Conservation (phyloP, 2,888 invertebrate species). For the Zonitis immaculata region DNA sequence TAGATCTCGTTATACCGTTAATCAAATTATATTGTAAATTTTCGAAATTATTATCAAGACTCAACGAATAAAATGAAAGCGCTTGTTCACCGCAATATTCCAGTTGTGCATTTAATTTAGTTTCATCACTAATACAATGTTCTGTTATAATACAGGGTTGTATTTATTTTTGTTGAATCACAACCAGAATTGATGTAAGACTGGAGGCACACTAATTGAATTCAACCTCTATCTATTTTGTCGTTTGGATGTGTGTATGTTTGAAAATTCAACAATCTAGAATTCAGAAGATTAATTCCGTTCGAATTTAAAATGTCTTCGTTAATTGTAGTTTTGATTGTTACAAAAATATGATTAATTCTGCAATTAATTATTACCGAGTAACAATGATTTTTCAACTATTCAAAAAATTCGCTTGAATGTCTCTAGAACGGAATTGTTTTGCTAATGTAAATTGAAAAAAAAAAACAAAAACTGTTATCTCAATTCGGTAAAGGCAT, state of each 20-base stretch:
- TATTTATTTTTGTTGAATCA: conserved; percentile 16
- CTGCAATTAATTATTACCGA: too few relatives aligned
- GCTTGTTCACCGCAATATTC: too few relatives aligned
- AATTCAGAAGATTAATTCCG: neutral
- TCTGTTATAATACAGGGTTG: conserved; percentile 19
- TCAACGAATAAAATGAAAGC: neutral
- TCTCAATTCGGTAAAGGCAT: too few relatives aligned
- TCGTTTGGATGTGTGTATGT: neutral
- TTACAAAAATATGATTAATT: neutral
- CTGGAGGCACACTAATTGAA: conserved; percentile 19
- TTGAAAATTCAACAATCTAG: neutral
- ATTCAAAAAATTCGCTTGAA: too few relatives aligned
- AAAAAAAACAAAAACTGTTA: too few relatives aligned
- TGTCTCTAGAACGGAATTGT: too few relatives aligned
- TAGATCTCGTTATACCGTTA: neutral
- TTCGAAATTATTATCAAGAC: neutral
- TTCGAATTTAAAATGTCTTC: neutral
- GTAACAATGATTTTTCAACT: too few relatives aligned
- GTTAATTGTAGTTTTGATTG: neutral
- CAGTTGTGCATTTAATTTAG: neutral
- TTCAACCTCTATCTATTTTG: neutral
- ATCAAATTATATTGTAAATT: too few relatives aligned
- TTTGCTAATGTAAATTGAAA: too few relatives aligned
- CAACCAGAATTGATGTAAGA: conserved; percentile 19
- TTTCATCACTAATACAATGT: too few relatives aligned